Percentiles rank a stretch among this genome's conserved stretches.
Conservation (phyloP, 2,797 vertebrate genomes). For the Sebastes goodei region DNA sequence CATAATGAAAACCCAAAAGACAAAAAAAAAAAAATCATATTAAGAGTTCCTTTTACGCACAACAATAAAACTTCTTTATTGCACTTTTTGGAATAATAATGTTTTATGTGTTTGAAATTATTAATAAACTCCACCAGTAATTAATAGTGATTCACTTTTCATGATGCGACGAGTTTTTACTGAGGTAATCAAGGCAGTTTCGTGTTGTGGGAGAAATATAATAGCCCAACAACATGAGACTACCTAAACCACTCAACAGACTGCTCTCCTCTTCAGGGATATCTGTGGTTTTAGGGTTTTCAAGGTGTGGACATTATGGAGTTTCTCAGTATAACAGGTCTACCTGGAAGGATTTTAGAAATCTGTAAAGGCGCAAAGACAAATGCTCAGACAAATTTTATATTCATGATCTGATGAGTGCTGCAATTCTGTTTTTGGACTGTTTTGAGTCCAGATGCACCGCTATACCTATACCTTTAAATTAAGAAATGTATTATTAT, state of each 20-base stretch:
- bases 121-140: constrained; percentile 12
- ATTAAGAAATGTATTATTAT: background rate
- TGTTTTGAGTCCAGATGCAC: background rate
- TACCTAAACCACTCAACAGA: constrained; percentile 98
- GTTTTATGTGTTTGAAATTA: background rate
- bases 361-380: background rate
- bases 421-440: background rate
- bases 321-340: background rate
- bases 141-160: constrained; percentile 42
- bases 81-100: constrained; percentile 3
- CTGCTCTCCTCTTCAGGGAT: constrained; percentile 57
- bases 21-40: background rate
- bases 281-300: background rate
- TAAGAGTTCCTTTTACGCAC: constrained; percentile 29
- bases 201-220: constrained; percentile 92
- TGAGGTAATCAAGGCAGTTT: constrained; percentile 98
- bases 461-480: background rate
- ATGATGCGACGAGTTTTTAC: constrained; percentile 69
- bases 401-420: background rate
- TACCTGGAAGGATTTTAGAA: background rate
- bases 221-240: constrained; percentile 98
- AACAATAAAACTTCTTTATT: constrained; percentile 28
- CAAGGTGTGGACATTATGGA: background rate
- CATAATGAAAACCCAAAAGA: background rate
- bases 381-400: background rate